Conservation (phyloP, 1,140 invertebrate genomes). For the Planococcus citri region DNA sequence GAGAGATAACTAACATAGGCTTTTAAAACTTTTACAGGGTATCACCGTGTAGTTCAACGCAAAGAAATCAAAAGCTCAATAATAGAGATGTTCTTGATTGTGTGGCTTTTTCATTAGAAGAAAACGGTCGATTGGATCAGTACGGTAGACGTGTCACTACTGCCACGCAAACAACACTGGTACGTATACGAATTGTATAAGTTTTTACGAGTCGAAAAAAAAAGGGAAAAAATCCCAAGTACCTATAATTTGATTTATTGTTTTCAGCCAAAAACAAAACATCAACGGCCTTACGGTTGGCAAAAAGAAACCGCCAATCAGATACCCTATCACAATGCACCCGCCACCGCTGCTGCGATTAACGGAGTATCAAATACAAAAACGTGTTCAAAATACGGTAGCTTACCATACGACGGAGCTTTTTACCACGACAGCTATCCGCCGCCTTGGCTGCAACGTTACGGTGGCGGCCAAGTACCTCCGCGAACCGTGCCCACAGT, state of each 20-base stretch:
- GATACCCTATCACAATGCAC: constrained; percentile 29
- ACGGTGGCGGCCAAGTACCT: not conserved
- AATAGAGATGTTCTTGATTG: not conserved
- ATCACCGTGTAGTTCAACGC: constrained; percentile 49
- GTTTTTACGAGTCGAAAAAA: no score
- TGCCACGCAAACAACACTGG: constrained; percentile 56
- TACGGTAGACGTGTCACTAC: constrained; percentile 31
- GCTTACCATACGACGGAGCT: constrained; percentile 43
- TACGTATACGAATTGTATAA: constrained; percentile 37
- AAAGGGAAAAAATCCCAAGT: no score
- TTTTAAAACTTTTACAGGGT: constrained; percentile 39
- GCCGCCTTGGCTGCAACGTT: constrained; percentile 23
- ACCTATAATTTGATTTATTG: no score
- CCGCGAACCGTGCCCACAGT: constrained; percentile 51
- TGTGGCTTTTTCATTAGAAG: not conserved
- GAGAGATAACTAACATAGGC: no score
- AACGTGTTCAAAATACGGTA: constrained; percentile 45
- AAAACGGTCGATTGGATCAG: constrained; percentile 18
- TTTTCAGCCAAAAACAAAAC: constrained; percentile 55
- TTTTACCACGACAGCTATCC: constrained; percentile 12
- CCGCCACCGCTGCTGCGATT: constrained; percentile 35
- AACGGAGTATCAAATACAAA: constrained; percentile 39
- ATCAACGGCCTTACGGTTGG: constrained; percentile 58
- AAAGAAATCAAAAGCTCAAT: constrained; percentile 32
- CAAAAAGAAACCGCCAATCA: constrained; percentile 39